Base-by-base conservation (phyloP, 2,797 vertebrate species). In the Lindbergichthys nudifrons region DNA sequence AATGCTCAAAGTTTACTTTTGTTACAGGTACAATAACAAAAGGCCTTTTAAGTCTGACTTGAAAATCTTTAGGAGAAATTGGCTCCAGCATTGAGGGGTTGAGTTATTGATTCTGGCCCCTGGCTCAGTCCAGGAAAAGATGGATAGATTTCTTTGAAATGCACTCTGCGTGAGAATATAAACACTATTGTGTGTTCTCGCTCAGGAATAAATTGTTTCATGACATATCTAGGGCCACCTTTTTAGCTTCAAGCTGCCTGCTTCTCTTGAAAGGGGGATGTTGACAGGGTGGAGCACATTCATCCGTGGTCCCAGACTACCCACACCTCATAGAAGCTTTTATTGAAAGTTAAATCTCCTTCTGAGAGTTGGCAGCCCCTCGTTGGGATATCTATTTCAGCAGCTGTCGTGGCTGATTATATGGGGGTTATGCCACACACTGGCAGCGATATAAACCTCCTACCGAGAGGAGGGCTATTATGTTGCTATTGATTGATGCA, bases 21-120 rank as follows among this genome's bases (percentile, higher is more conserved):
- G 90, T 94, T 93, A 90, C 90, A 93, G 89, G 89, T 93, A 92
- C 92, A 93, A 92, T 94, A 94, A 95, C 93, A 94, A 94, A 94
- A 93, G 92, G 89, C 91, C 92, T 94, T 95, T 95, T 93, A 94
- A 95, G 93, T 93, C 89, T 82, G 92, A 92, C 93, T 94, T 91
- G 84, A 93, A 94, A 96, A 95, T 94, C 94, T 95, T 95, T 94
- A 93, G 90, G 88, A 94, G 92, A 93, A 94, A 95, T 95, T 94
- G 94, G 94, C 92, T 93, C 82, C 89, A 88, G 92, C 92, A 88
- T 93, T 92, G 92, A 91, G 90, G 90, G 92, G 87, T 89, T 92
- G 91, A 88, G 82, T 60, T 92, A 95, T 95, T 85, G 94, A 95
- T 95, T 89, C 91, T 89, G 88, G 93, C 92, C 93, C 87, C 90